These are phyloP conservation scores for Bedellia somnulentella DNA, from an alignment of 2,888 invertebrate species.

Conservation along the genomic window DNA sequence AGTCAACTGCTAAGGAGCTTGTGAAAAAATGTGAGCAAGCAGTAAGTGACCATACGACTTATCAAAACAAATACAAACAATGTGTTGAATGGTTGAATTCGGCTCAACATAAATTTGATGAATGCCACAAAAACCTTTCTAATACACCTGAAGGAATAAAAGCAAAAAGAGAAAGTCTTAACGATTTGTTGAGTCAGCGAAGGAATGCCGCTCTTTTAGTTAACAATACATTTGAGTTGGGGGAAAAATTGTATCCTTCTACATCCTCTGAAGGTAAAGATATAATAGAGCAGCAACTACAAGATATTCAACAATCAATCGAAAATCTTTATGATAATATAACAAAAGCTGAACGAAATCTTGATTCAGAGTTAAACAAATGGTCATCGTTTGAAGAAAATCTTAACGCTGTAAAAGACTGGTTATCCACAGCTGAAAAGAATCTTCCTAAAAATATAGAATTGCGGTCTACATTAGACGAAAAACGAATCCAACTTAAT, in stretches of 20 bases:
- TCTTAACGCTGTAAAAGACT: slow-evolving; percentile 73
- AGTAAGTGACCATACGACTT: slow-evolving; percentile 76
- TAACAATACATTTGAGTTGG: slow-evolving; percentile 83
- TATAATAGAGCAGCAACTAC: slow-evolving; percentile 77
- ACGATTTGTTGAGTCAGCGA: slow-evolving; percentile 75
- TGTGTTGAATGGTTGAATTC: slow-evolving; percentile 79
- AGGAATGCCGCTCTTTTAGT: slow-evolving; percentile 73
- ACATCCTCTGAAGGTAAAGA: slow-evolving; percentile 88
- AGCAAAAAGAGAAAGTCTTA: slow-evolving; percentile 69
- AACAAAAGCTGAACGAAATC: slow-evolving; percentile 74
- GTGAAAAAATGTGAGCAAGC: slow-evolving; percentile 92
- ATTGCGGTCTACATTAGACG: slow-evolving; percentile 83
- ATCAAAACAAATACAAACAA: slow-evolving; percentile 81
- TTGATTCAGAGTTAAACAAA: slow-evolving; percentile 80
- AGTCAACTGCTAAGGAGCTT: slow-evolving; percentile 85
- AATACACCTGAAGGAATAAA: slow-evolving; percentile 70
- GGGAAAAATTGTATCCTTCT: slow-evolving; percentile 84
- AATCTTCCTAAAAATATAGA: slow-evolving; percentile 78
- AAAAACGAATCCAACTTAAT: slow-evolving; percentile 86
- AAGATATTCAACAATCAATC: slow-evolving; percentile 81
- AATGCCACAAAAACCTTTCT: slow-evolving; percentile 65
- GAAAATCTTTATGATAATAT: slow-evolving; percentile 81
- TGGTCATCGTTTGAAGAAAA: slow-evolving; percentile 93
- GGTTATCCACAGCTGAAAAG: slow-evolving; percentile 76
- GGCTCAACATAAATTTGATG: slow-evolving; percentile 72